Evolutionary conservation across 2,888 invertebrate species (phyloP), one percentile per base, ranked within the genome.

Genomic region (Sicus ferrugineus): DNA sequence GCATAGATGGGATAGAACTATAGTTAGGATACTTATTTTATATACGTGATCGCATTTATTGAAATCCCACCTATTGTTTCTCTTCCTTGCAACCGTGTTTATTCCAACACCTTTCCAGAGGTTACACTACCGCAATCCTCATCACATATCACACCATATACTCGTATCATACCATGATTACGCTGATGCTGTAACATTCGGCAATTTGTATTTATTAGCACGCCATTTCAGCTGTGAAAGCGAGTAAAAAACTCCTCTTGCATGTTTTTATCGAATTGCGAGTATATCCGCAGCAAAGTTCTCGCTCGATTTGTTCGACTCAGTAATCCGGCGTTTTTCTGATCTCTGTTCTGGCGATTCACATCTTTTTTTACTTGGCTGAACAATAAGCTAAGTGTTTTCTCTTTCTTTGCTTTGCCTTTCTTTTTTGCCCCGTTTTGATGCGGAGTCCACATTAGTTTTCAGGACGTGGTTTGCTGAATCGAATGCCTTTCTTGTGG

Each of bases 191-290:
- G 23, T 58, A 58, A 59, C 19, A 30, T 42, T 59, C 74, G 72
- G 72, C 78, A 78, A 80, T 81, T 81, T 82, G 78, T 81, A 82
- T 81, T 79, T 80, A 81, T 80, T 9, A 16, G 28, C 23, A 77
- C 79, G 78, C 79, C 81, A 79, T 81, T 81, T 79, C 79, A 77
- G 79, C 79, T 79, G 79, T 77, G 77, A 77, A 79, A 81, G 78
- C 77, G 78, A 75, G 76, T 73, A 77, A 78, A n/a, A n/a, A 78
- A 80, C 77, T 78, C 79, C 78, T 76, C 78, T 79, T 80, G 78
- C 79, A 78, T 80, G 80, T 79, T 69, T 68, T 67, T 42, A 67
- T 69, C 63, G 14, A 3, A 11, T 23, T 26, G 9, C 3, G 46
- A 63, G 65, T 70, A 21, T 16, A 23, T 5, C 30, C 58, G 21